These are phyloP conservation scores for Aegypius monachus DNA, from an alignment of 2,113 vertebrate species.

Conservation along the genomic window DNA sequence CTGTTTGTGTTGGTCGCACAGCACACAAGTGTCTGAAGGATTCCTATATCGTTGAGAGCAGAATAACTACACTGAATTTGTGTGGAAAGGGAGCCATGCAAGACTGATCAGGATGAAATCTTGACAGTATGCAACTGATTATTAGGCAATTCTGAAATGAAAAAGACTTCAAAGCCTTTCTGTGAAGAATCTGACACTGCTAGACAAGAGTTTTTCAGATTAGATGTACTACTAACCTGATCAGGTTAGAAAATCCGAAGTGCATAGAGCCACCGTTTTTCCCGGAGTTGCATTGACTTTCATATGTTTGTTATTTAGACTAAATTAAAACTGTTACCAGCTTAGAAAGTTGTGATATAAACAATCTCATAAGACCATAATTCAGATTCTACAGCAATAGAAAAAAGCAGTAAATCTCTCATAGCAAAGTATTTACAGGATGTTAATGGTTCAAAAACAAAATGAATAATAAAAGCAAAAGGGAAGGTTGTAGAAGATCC, in stretches of 20 bases:
- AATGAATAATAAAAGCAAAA: not conserved
- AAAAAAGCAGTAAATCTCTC: not conserved
- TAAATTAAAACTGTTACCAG: not conserved
- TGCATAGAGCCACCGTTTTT: not conserved
- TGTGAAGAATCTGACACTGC: not conserved
- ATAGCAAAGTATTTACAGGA: not conserved
- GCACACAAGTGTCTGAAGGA: not conserved
- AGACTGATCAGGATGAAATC: not conserved
- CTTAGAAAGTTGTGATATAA: not conserved
- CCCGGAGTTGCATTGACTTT: not conserved
- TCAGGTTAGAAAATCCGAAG: not conserved
- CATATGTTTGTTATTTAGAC: not conserved
- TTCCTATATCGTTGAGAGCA: not conserved
- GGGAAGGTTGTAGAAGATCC: not conserved
- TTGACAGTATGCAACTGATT: not conserved
- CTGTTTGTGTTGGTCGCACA: not conserved
- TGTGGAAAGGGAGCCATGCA: not conserved
- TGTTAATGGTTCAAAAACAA: not conserved
- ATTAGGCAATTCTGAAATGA: not conserved
- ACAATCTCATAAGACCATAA: not conserved
- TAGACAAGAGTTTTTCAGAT: not conserved
- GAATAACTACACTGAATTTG: not conserved
- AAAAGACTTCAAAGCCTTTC: not conserved
- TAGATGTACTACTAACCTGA: not conserved
- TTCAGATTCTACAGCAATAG: not conserved